Base-by-base conservation (phyloP, 2,888 invertebrate genomes). In the Parelbella ahira region DNA sequence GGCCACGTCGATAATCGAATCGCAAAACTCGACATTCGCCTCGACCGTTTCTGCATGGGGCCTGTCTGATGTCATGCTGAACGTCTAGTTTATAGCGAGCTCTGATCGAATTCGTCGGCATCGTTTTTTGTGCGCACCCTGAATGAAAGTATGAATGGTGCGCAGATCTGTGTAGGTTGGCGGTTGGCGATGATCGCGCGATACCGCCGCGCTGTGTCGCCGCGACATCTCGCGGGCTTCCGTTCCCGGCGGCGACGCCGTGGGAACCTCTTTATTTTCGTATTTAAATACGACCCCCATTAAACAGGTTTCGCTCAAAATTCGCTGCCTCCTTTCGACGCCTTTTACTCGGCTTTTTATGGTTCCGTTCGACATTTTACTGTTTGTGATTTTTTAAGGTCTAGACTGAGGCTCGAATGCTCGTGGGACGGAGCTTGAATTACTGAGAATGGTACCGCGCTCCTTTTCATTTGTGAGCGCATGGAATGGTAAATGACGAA, bases 271-370 rank as follows among this genome's bases (percentile, higher is more conserved):
- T 78, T 81, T 80, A 83, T 83, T 84, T 81, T 83, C 84, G 69
- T 83, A 86, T 87, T 84, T 82, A 83, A 86, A 87, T 87, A 76
- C 83, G 87, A 84, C 84, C 87, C 87, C 82, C 87, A 87, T 86
- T 86, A 87, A 87, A 87, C 87, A 70, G 84, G 87, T 87, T 87
- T 78, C 68, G 71, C 71, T 84, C 78, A 84, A 87, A 83, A 87
- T 86, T 86, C 75, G 84, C 86, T 84, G 87, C 86, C 86, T 84
- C 75, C 83, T 84, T 86, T 86, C 84, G 84, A 79, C 86, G 86
- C 84, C 84, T 87, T 86, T 86, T 84, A 83, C 87, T 84, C 82
- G 76, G 80, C 80, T 83, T 86, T 86, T 86, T 86, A 81, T 84
- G 73, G 82, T 80, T 84, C 86, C 82, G 83, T 83, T 84, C 83